Evolutionary conservation across 2,888 invertebrate species (phyloP).

Genomic region (Deilephila porcellus): DNA sequence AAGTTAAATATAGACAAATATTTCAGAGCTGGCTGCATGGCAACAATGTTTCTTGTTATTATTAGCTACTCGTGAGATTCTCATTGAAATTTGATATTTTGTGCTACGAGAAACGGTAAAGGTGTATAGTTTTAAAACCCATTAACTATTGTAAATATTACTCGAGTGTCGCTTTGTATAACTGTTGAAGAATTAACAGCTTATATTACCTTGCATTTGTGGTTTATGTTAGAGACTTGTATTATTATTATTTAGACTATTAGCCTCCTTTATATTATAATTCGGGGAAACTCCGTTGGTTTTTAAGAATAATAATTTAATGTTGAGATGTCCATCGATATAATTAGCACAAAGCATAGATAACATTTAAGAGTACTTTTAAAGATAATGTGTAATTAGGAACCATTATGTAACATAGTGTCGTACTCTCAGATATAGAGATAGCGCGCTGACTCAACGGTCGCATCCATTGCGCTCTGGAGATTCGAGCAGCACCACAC

Average conservation of each 20-base stretch:
- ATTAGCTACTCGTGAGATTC: not conserved
- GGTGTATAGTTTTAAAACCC: slow-evolving; percentile 15
- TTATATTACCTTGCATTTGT: not conserved
- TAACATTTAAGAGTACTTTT: slow-evolving; percentile 33
- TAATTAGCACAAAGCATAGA: slow-evolving; percentile 27
- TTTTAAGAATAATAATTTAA: slow-evolving; percentile 14
- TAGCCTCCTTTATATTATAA: not conserved
- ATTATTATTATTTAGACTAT: too few relatives aligned
- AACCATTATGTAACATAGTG: slow-evolving; percentile 71
- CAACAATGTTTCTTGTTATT: slow-evolving; percentile 6
- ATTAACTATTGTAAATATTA: slow-evolving; percentile 19
- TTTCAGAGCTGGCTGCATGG: not conserved
- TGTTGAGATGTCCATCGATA: slow-evolving; percentile 10
- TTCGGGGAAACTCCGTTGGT: slow-evolving; percentile 24
- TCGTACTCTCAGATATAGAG: slow-evolving; percentile 60
- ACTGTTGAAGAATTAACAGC: slow-evolving; percentile 13
- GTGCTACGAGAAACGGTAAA: slow-evolving; percentile 5
- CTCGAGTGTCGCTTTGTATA: slow-evolving; percentile 20
- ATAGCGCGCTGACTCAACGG: slow-evolving; percentile 64
- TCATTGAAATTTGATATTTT: slow-evolving; percentile 9
- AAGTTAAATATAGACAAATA: slow-evolving; percentile 13
- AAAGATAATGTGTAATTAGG: slow-evolving; percentile 66
- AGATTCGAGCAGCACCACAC: not conserved
- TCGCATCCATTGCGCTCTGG: slow-evolving; percentile 49
- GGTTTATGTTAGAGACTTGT: too few relatives aligned